phyloP scores from a whole-genome alignment of 1,140 invertebrate species.

The Calosoma granatense region DNA sequence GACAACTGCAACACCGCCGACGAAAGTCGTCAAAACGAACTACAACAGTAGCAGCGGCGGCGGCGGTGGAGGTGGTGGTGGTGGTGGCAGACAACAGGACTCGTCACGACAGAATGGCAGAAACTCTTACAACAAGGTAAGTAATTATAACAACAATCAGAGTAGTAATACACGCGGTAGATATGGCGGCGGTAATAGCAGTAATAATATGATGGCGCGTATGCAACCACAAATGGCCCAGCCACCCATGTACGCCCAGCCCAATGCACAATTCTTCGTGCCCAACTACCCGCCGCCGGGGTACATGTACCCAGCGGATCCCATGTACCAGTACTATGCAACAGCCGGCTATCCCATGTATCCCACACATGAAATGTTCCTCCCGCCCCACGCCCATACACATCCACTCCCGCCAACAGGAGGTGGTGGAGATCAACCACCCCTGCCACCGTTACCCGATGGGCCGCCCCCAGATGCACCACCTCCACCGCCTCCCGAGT shows the following conservation, averaged over 20 bases:
- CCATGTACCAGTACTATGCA: not conserved
- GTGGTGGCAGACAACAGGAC: slow-evolving; percentile 20
- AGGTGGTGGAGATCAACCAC: not conserved
- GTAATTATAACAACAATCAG: slow-evolving; percentile 17
- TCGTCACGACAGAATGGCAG: slow-evolving; percentile 30
- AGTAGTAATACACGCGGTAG: slow-evolving; percentile 11
- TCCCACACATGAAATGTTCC: not conserved
- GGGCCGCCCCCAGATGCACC: slow-evolving; percentile 37
- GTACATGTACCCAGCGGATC: not conserved
- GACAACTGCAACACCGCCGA: slow-evolving; percentile 14
- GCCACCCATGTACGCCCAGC: not conserved
- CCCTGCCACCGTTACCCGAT: slow-evolving; percentile 33
- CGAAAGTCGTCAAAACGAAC: slow-evolving; percentile 16
- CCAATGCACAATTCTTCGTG: not conserved
- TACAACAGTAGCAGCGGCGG: slow-evolving; percentile 16
- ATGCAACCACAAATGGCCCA: slow-evolving; percentile 1
- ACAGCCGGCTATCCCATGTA: not conserved
- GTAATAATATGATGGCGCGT: slow-evolving; percentile 11
- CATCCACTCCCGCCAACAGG: not conserved
- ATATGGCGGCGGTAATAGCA: slow-evolving; percentile 13
- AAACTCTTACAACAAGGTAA: slow-evolving; percentile 33
- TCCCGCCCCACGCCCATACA: too few species aligned
- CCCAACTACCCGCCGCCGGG: not conserved
- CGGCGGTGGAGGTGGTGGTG: slow-evolving; percentile 10
- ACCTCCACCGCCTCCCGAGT: slow-evolving; percentile 39